Percentiles rank a stretch among this genome's conserved stretches.
Evolutionary conservation across 2,888 invertebrate species (phyloP).

Genomic region (Cynaeus angustus): DNA sequence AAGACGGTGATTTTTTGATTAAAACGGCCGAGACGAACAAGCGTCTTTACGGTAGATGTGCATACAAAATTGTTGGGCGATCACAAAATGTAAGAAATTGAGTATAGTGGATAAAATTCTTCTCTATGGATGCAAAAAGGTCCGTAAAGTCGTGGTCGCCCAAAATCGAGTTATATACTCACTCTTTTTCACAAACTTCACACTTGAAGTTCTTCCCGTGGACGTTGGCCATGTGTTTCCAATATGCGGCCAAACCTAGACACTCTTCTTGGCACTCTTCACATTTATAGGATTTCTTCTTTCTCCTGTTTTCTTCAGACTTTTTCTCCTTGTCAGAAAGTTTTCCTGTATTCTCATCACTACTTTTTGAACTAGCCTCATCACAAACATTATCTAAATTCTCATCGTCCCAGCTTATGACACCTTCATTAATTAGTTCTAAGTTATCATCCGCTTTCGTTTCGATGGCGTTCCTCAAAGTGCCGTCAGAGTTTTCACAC

Average conservation of each 20-base stretch:
- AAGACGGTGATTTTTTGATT: too few relatives aligned
- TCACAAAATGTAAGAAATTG: too few relatives aligned
- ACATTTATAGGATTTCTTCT: constrained; percentile 52
- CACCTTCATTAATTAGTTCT: too few relatives aligned
- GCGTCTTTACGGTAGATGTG: too few relatives aligned
- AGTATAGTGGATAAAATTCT: too few relatives aligned
- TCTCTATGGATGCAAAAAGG: too few relatives aligned
- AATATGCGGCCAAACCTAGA: constrained; percentile 54
- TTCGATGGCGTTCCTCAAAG: constrained; percentile 50
- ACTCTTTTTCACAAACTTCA: constrained; percentile 50
- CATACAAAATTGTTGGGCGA: too few relatives aligned
- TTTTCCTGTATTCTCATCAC: constrained; percentile 18
- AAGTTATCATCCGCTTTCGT: not conserved
- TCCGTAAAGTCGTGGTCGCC: too few relatives aligned
- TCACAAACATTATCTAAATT: constrained; percentile 8
- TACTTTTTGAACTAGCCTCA: constrained; percentile 29
- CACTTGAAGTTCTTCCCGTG: constrained; percentile 50
- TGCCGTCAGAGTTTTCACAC: constrained; percentile 64
- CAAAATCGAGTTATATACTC: constrained; percentile 34
- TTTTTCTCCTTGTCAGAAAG: too few relatives aligned
- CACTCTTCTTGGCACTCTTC: constrained; percentile 53
- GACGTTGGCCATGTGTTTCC: constrained; percentile 51
- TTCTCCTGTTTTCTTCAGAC: constrained; percentile 27
- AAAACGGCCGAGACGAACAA: too few relatives aligned
- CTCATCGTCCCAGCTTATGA: constrained; percentile 15